Conservation (phyloP, 1,140 invertebrate species). For the Batillaria attramentaria region DNA sequence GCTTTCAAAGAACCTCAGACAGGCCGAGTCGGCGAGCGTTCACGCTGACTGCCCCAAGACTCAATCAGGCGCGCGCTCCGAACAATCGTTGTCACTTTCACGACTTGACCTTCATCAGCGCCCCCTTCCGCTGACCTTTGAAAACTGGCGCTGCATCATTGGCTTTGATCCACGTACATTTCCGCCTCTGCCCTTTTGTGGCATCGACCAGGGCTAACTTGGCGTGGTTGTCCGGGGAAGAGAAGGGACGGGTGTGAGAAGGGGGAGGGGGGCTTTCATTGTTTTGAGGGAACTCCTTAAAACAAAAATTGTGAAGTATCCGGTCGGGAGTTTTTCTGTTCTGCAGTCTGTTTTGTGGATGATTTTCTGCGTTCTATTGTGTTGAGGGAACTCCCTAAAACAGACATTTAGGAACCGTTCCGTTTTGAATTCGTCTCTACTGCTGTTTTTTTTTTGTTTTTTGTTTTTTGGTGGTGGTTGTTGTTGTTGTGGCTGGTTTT, state of each 20-base stretch:
- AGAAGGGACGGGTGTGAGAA: no score
- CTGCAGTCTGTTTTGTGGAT: no score
- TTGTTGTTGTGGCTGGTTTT: background rate
- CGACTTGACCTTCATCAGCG: conserved; percentile 10
- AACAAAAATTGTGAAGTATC: no score
- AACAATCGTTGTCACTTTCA: conserved; percentile 28
- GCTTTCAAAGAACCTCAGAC: conserved; percentile 11
- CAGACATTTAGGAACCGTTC: no score
- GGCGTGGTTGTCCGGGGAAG: no score
- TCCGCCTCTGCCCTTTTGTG: conserved; percentile 3
- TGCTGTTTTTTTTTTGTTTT: background rate
- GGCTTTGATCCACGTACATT: conserved; percentile 18
- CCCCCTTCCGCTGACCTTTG: conserved; percentile 14
- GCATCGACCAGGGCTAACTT: no score
- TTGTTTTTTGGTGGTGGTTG: background rate
- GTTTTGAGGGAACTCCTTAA: no score
- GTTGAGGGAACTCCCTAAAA: no score
- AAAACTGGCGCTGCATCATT: background rate
- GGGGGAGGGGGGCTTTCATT: no score
- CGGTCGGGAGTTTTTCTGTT: no score
- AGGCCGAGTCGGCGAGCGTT: background rate
- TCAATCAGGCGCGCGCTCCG: conserved; percentile 10
- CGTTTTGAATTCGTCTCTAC: conserved; percentile 1
- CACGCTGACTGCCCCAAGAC: background rate
- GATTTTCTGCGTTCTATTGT: no score